These are phyloP conservation scores for Brenthis daphne DNA, from an alignment of 2,888 invertebrate genomes.

Conservation along the genomic window DNA sequence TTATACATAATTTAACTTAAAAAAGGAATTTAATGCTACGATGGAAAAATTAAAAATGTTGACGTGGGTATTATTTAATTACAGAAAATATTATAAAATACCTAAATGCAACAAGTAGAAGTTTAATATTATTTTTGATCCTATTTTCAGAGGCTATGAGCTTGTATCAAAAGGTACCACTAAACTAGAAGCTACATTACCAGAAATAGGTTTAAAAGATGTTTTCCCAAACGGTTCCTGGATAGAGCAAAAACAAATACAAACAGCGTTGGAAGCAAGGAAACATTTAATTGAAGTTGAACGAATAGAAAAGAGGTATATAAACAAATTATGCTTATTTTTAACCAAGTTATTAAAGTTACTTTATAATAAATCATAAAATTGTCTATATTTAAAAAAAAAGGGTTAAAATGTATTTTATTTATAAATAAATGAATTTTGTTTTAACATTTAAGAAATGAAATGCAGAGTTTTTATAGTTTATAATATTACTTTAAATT, in stretches of 20 bases:
- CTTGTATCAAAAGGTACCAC: constrained; percentile 66
- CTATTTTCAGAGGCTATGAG: constrained; percentile 59
- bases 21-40: not conserved
- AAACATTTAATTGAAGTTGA: constrained; percentile 79
- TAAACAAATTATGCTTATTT: not conserved
- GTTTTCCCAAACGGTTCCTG: constrained; percentile 80
- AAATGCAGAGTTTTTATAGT: too few species aligned
- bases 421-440: too few species aligned
- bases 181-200: constrained; percentile 71
- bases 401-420: too few species aligned
- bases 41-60: constrained; percentile 13
- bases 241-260: constrained; percentile 83
- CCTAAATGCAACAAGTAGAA: not conserved
- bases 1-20: too few species aligned
- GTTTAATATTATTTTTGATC: constrained; percentile 24
- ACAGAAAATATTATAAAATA: too few species aligned
- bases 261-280: constrained; percentile 77
- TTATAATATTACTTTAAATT: not conserved
- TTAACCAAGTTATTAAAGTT: not conserved
- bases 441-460: too few species aligned
- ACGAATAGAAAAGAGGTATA: constrained; percentile 81
- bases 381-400: too few species aligned
- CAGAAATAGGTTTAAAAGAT: constrained; percentile 79
- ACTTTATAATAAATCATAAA: not conserved
- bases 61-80: constrained; percentile 9